Evolutionary conservation across 2,888 invertebrate genomes (phyloP).

Genomic region (Tinea trinotella): DNA sequence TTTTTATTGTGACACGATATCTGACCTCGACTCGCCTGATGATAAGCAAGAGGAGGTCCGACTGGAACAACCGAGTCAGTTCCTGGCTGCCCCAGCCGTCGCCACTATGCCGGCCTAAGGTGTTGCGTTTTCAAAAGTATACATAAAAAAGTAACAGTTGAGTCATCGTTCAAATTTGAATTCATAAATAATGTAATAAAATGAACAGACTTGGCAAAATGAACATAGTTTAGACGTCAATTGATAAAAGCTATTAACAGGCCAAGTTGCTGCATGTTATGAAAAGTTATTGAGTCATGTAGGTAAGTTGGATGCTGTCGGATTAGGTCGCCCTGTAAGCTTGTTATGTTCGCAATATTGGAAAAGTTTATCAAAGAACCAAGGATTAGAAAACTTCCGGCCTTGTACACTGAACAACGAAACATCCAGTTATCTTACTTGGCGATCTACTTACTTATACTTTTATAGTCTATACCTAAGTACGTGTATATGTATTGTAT

Average conservation of each 20-base stretch:
- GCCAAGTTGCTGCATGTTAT: constrained; percentile 25
- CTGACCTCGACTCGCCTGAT: too few species aligned
- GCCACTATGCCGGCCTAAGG: too few species aligned
- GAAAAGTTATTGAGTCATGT: constrained; percentile 30
- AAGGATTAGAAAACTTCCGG: constrained; percentile 54
- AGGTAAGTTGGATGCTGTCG: constrained; percentile 33
- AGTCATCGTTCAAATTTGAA: too few species aligned
- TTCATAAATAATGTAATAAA: too few species aligned
- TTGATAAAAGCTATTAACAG: neutral
- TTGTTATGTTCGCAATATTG: constrained; percentile 53
- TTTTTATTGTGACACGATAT: too few species aligned
- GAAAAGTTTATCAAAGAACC: constrained; percentile 54
- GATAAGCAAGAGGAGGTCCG: too few species aligned
- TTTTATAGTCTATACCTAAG: neutral
- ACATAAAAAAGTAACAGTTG: too few species aligned
- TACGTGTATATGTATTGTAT: neutral
- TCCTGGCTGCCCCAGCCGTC: too few species aligned
- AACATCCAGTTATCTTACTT: constrained; percentile 30
- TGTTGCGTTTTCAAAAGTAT: too few species aligned
- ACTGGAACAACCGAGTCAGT: too few species aligned
- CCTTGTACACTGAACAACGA: constrained; percentile 32
- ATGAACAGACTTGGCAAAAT: neutral
- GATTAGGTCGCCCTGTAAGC: constrained; percentile 43
- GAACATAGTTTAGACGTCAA: neutral
- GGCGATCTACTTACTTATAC: neutral